Percentiles rank a stretch among this genome's conserved stretches.
phyloP scores from a whole-genome alignment of 2,888 invertebrate genomes.

The Drosophila yooni region DNA sequence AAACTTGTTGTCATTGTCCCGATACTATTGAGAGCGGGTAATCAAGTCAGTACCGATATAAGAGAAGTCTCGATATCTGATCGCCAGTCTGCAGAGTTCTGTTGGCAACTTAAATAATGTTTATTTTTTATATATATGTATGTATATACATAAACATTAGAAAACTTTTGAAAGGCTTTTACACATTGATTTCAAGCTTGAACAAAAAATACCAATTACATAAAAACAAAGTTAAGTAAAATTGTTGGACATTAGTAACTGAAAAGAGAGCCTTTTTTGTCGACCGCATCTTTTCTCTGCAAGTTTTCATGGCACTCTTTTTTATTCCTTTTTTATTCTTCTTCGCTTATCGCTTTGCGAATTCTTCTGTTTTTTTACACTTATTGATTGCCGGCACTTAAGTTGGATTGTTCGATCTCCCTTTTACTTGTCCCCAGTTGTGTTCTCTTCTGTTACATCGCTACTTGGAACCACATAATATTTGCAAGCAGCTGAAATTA shows the following conservation, averaged over 20 bases:
- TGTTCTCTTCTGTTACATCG: background rate
- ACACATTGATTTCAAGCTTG: background rate
- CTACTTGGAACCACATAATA: constrained; percentile 1
- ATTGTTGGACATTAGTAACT: background rate
- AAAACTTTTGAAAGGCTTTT: background rate
- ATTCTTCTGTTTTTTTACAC: background rate
- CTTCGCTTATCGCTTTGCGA: background rate
- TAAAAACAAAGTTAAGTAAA: background rate
- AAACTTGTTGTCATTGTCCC: too few species aligned
- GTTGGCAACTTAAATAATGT: background rate
- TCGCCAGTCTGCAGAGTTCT: too few species aligned
- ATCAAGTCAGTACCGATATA: too few species aligned
- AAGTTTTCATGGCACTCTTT: background rate
- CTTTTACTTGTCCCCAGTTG: background rate
- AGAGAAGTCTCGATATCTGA: too few species aligned
- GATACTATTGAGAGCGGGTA: too few species aligned
- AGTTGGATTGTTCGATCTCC: constrained; percentile 1
- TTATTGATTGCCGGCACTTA: constrained; percentile 6
- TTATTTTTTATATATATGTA: too few species aligned
- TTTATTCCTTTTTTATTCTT: background rate
- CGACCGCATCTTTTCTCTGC: background rate
- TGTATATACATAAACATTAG: background rate
- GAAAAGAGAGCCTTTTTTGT: too few species aligned
- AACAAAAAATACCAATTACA: background rate
- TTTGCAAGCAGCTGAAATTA: constrained; percentile 16